Base-by-base conservation (phyloP, 2,797 vertebrate species). In the Lateolabrax maculatus region DNA sequence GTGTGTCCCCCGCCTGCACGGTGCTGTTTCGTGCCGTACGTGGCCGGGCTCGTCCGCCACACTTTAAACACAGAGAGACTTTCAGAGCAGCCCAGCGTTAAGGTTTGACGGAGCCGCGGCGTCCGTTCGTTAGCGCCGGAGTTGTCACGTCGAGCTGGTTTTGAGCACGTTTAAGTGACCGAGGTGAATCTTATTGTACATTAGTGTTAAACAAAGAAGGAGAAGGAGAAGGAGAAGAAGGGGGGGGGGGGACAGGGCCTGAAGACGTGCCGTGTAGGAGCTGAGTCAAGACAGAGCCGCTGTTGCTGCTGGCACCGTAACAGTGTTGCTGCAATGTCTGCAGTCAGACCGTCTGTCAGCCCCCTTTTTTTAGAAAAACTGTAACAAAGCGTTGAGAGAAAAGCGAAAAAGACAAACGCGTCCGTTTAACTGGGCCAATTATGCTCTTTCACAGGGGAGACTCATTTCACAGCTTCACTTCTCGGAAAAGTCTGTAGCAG, bases 381-480 rank as follows among this genome's bases (percentile, higher is more conserved):
- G 34, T 19, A 74, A 55, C 64, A 87, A 72, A 80, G 57, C 25
- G 13, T 12, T 58, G 16, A 75, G 18, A 2, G 13, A 31, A 34
- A 34, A n/a, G n/a, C n/a, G n/a, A n/a, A 21, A 41, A 31, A 52
- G 48, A 64, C 12, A 81, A 78, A 65, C 56, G 52, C 70, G 46
- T 60, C 16, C 3, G 15, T 84, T 78, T 75, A 81, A 87, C 77
- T 23, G 44, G 61, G 65, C 31, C 63, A 79, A 64, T 87, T 84
- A 46, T 83, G 69, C 27, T 80, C 49, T 81, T 74, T 84, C 66
- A 89, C 67, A 71, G 77, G 71, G 65, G 46, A 86, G 76, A 85
- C 76, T 89, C 63, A 73, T 87, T 85, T 88, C 75, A 90, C 79
- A 84, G 86, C 86, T 92, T 87, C 73, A 92, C 88, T 91, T 93